Evolutionary conservation across 2,113 vertebrate species (phyloP), one percentile per base, ranked within the genome.

Genomic region (Chrysemys picta): DNA sequence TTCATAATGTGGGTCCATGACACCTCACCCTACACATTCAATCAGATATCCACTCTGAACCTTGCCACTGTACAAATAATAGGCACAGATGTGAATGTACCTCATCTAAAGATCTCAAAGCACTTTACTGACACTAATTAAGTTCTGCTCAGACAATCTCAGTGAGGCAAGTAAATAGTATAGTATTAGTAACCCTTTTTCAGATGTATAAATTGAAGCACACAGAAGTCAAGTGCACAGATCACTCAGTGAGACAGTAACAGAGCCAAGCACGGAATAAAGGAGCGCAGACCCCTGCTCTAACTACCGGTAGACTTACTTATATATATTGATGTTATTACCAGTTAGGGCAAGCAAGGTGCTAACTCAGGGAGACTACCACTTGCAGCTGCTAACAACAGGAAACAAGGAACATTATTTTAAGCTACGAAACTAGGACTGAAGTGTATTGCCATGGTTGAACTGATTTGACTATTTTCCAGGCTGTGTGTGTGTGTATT

Each of bases 351-450:
- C 88, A 80, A 91, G 45, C 65, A 42, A 76, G 25, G 5, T 3
- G 49, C 89, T 79, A 25, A 5, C 47, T 88, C 59, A 10, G 29
- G 62, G 35, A 80, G 42, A 35, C 80, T 78, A 31, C 72, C 80
- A 31, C 35, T 81, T 47, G 24, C 80, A 82, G 80, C 75, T 91
- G 88, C 56, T 54, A 57, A 83, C 19, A 56, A 1, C 7, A 90
- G 50, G 52, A 93, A 65, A 88, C n/a, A 69, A 82, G 84, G 82
- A 91, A 82, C 21, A 1, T 69, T 89, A 84, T 94, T 96, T 95
- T 90, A 91, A 94, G 87, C 76, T 76, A 10, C 0, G 1, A 96
- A 93, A 93, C 92, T 57, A 72, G 27, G 45, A 69, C 0, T 79
- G n/a, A 90, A 78, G 35, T 49, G n/a, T 13, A 13, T 38, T 69